Percentiles rank a stretch among this genome's conserved stretches.
Evolutionary conservation across 2,797 vertebrate genomes (phyloP).

Genomic region (Notolepis coatsorum): DNA sequence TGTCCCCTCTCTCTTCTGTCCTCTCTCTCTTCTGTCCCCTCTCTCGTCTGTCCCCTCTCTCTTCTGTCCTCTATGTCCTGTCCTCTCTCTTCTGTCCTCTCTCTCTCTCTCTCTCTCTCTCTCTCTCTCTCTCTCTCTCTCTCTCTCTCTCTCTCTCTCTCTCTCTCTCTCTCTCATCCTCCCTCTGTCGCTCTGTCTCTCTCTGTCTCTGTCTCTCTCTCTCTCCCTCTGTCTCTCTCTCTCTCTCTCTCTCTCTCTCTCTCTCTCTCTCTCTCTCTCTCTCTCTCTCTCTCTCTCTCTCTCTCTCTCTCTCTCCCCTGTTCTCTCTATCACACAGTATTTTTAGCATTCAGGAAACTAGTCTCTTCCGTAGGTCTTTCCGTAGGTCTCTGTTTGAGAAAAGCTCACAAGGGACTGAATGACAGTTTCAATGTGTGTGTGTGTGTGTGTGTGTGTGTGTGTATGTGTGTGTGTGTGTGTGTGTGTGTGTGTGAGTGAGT

Average conservation of each 20-base stretch:
- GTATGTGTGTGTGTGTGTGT: too few relatives aligned
- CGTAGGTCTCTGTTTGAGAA: slow-evolving; percentile 50
- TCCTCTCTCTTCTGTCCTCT: too few relatives aligned
- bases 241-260: background rate
- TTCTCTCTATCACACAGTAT: slow-evolving; percentile 62
- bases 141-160: background rate
- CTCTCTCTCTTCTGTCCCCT: too few relatives aligned
- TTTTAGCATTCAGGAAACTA: slow-evolving; percentile 76
- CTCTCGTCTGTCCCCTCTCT: too few relatives aligned
- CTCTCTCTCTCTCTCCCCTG: background rate
- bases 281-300: background rate
- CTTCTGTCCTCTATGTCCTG: too few relatives aligned
- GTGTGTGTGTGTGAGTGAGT: too few relatives aligned
- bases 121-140: background rate
- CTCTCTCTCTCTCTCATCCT: background rate
- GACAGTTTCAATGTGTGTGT: slow-evolving; percentile 21
- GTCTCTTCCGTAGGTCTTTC: slow-evolving; percentile 67
- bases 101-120: background rate
- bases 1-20: too few relatives aligned
- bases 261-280: background rate
- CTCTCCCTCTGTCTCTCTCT: too few relatives aligned
- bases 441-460: background rate
- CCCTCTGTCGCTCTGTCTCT: too few relatives aligned
- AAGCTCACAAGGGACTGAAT: slow-evolving; percentile 37
- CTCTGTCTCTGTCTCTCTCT: too few relatives aligned